Evolutionary conservation across 2,888 invertebrate species (phyloP), one percentile per base, ranked within the genome.

Genomic region (Sminthurinus aureus): DNA sequence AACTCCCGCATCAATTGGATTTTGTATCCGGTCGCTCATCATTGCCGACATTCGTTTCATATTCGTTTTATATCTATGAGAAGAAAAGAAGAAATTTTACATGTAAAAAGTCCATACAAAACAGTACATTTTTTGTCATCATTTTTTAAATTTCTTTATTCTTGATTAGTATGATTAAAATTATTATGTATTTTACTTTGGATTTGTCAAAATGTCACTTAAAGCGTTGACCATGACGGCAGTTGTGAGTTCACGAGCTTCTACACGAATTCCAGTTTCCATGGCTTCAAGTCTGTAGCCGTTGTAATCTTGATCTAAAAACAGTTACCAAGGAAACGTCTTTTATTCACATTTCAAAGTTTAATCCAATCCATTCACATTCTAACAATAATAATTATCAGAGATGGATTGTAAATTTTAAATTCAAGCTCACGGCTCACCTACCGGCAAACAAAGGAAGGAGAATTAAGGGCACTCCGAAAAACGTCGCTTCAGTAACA

Each of bases 401-500:
- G 38, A n/a, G 58, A 58, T 15, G 58, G 58, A 11, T 20, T 4
- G 20, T 12, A 20, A 69, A n/a, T 11, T 58, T 58, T 58, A 12
- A 12, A 15, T 12, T 12, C 9, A 58, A 15, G 9, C 9, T n/a
- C 11, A 69, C 20, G 11, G 69, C n/a, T 69, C 11, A n/a, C 26
- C 13, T 74, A 50, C 74, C 74, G 0, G 79, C 87, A 81, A 87
- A 86, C 15, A 89, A 79, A 0, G 88, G 89, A 8, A 89, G 75
- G 0, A 85, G 84, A 18, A 89, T 83, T 4, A 88, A 83, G 0
- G 88, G 88, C 12, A 87, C 85, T 0, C 87, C 88, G 64, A 87
- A 83, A 69, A 83, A 88, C 3, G 86, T 89, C 0, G 90, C 89
- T 84, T 90, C 91, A 78, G 89, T 89, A 18, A 90, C 86, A 74